Conservation (phyloP, 2,888 invertebrate genomes). For the Auanema freiburgensis region DNA sequence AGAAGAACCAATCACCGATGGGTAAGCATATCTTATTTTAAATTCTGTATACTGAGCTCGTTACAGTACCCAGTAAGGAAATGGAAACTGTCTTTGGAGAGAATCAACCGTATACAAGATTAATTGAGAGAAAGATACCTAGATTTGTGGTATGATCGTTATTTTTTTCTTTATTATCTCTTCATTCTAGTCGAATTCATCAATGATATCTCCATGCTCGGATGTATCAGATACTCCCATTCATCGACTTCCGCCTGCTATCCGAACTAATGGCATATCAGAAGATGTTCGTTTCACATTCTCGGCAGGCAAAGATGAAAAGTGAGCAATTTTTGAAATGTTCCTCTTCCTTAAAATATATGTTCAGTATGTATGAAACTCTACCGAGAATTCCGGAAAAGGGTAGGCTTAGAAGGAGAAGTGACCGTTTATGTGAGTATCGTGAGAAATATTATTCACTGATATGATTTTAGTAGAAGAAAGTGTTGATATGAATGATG, state of each 20-base stretch:
- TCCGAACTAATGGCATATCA: constrained; percentile 10
- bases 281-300: constrained; percentile 10
- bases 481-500: constrained; percentile 8
- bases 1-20: no score
- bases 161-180: background rate
- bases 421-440: no score
- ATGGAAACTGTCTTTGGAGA: background rate
- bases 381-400: no score
- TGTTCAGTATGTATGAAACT: no score
- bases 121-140: background rate
- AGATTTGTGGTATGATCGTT: background rate
- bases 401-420: no score
- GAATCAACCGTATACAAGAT: background rate
- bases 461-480: constrained; percentile 1
- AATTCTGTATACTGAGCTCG: background rate
- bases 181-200: background rate
- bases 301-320: background rate
- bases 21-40: no score
- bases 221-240: constrained; percentile 1
- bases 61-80: background rate
- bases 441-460: no score
- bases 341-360: no score
- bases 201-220: background rate
- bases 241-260: background rate
- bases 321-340: no score